Evolutionary conservation across 2,797 vertebrate genomes (phyloP), one percentile per base, ranked within the genome.

Genomic region (Urophycis tenuis): DNA sequence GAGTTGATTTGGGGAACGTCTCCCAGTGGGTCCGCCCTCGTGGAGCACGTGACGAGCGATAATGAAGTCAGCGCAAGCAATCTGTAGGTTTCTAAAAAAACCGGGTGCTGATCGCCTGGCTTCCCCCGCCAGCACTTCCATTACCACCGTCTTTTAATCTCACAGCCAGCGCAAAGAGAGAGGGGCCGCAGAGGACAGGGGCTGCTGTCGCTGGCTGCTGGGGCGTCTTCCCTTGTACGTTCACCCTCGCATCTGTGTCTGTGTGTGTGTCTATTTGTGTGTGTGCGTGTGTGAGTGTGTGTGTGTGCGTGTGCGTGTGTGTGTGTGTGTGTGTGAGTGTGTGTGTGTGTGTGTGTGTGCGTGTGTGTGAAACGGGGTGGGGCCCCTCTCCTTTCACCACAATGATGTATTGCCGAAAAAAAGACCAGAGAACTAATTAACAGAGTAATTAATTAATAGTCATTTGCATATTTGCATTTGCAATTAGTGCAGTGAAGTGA

Each of bases 391-490:
- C 30, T 67, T 39, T 76, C 34, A 89, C 91, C 94, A 93, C 92
- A 93, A 94, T 96, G 95, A 96, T 96, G 95, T 96, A 96, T 96
- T 94, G 93, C 93, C 91, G 91, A 34, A 84, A 95, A 95, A 95
- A 95, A 95, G 93, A 95, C 92, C 86, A 91, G 93, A 95, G 93
- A 96, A 95, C 95, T 96, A 96, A 96, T 96, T 96, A 96, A 94
- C 93, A 93, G 92, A 95, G 94, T 96, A 95, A 96, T 96, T 96
- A 95, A 96, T 96, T 96, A 95, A 96, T 96, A 96, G 93, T 94
- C 95, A 96, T 96, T 96, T 96, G 95, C 95, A 96, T 96, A 96
- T 96, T 96, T 96, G 95, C 95, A 96, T 96, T 96, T 95, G 95
- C 95, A 96, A 96, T 96, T 96, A 95, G 95, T 93, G 94, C 95